Evolutionary conservation across 1,140 invertebrate genomes (phyloP), one percentile per base, ranked within the genome.

Genomic region (Reticulitermes speratus): DNA sequence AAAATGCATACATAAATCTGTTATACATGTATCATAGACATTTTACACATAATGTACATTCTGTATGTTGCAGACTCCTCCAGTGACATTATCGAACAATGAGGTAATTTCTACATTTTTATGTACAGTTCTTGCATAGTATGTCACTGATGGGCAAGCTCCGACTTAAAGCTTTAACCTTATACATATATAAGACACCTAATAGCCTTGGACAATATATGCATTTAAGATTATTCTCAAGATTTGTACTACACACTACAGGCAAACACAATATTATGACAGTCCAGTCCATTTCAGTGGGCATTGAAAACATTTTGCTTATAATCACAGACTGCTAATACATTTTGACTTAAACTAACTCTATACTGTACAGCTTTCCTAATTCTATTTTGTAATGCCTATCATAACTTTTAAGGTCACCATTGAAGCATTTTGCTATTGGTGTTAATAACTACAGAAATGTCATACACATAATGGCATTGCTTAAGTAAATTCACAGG

Each of bases 311-410:
- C 14, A 23, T 59, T 19, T 59, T 14, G 21, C 7, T 8, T 65
- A 65, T 25, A 75, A 75, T 75, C 65, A 75, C 65, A 75, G 65
- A 75, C 65, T 75, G 25, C n/a, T 75, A 75, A 75, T 75, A 75
- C 65, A 75, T 75, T 14, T 75, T 25, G 52, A 55, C 52, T 55
- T 21, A 21, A 12, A 55, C 19, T 55, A 55, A 5, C 19, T 16
- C 14, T 55, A 21, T 21, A 21, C 19, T 16, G 52, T 19, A 21
- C 5, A 55, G 45, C 9, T 48, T 55, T 55, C 52, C 52, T 16
- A 55, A 55, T 55, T 21, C 9, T 55, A 21, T 55, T 19, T 55
- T 55, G 14, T 55, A 55, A 55, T 16, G 52, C 19, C 52, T 55
- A 21, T 16, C 52, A 55, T 21, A 55, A 55, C 19, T 21, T 55